Conservation (phyloP, 2,797 vertebrate species). For the Xyrichtys novacula region DNA sequence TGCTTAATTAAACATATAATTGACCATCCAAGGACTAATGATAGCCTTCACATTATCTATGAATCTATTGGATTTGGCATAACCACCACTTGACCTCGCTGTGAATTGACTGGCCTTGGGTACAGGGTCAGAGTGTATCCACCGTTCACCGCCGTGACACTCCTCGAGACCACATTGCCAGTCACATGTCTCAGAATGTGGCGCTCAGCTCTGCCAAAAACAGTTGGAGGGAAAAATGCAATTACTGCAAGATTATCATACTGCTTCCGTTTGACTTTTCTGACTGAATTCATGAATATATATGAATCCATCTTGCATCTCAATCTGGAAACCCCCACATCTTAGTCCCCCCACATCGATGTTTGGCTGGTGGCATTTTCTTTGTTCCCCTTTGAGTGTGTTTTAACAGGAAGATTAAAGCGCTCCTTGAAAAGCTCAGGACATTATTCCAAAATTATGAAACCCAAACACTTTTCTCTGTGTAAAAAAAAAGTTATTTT, state of each 20-base stretch:
- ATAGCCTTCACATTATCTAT: constrained; percentile 74
- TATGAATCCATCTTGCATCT: constrained; percentile 83
- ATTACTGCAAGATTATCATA: constrained; percentile 84
- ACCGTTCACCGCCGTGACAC: constrained; percentile 53
- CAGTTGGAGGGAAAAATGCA: constrained; percentile 79
- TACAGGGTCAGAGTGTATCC: constrained; percentile 70
- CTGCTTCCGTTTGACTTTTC: constrained; percentile 84
- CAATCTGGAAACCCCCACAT: constrained; percentile 71
- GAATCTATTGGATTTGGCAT: constrained; percentile 71
- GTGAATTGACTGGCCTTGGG: constrained; percentile 63
- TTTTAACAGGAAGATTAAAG: constrained; percentile 59
- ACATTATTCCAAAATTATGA: constrained; percentile 41
- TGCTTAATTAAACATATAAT: constrained; percentile 83
- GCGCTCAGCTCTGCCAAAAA: constrained; percentile 71
- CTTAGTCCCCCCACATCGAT: constrained; percentile 43
- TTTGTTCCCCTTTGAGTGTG: constrained; percentile 70
- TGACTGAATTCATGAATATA: constrained; percentile 85
- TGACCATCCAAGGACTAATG: constrained; percentile 73
- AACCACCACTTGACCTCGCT: constrained; percentile 75
- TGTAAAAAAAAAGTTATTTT: background rate
- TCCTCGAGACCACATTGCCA: constrained; percentile 13
- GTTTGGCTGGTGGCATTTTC: constrained; percentile 73
- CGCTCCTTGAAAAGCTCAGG: constrained; percentile 32
- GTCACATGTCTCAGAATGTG: constrained; percentile 52
- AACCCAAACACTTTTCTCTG: constrained; percentile 26